Evolutionary conservation across 2,888 invertebrate species (phyloP).

Genomic region (Lepidonotus clava): DNA sequence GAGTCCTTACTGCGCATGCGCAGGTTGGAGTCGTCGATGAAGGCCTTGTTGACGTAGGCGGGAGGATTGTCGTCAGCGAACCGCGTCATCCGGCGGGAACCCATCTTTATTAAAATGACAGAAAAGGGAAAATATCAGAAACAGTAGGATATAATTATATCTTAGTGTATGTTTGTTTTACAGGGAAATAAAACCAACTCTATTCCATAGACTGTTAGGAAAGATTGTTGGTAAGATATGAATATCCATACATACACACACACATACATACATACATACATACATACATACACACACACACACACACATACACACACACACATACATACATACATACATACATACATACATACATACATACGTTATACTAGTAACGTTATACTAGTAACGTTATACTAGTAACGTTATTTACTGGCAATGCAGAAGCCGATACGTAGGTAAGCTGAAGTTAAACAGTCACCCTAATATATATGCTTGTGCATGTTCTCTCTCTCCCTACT

Average conservation of each 20-base stretch:
- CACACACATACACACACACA: background rate
- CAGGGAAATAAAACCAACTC: background rate
- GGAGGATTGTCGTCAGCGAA: background rate
- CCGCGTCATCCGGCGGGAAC: background rate
- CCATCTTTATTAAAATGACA: no score
- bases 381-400: background rate
- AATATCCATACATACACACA: background rate
- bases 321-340: background rate
- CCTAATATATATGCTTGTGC: no score
- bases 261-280: constrained; percentile 4
- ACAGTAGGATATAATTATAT: no score
- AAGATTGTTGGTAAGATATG: background rate
- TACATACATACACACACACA: background rate
- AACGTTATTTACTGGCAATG: no score
- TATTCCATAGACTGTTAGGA: no score
- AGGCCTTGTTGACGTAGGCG: constrained; percentile 16
- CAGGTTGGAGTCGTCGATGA: background rate
- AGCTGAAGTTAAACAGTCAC: no score
- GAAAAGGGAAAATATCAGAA: no score
- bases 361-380: background rate
- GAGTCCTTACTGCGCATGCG: background rate
- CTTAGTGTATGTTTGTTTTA: no score
- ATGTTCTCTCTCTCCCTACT: no score
- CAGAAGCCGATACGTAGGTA: no score
- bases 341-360: background rate